Evolutionary conservation across 2,113 vertebrate genomes (phyloP).

Genomic region (Ciconia boyciana): DNA sequence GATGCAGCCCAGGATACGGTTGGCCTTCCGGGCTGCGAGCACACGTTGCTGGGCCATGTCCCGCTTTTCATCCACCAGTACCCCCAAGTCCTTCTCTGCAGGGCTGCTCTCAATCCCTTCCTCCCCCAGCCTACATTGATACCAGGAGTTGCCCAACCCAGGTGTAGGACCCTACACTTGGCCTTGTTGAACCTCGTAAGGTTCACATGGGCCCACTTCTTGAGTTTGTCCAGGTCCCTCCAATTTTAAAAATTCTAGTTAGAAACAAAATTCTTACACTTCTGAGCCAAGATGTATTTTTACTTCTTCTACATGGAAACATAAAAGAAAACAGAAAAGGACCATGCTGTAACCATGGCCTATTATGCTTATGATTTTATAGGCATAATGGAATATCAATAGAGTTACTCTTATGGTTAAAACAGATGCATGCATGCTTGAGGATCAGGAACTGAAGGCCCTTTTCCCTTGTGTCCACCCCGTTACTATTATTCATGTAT

Average conservation of each 20-base stretch:
- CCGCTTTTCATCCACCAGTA: background rate
- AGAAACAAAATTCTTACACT: background rate
- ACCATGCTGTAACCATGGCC: background rate
- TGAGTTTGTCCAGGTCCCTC: background rate
- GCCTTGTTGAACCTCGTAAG: background rate
- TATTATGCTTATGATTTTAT: background rate
- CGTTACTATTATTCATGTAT: background rate
- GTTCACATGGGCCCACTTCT: background rate
- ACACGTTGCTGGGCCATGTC: accelerated
- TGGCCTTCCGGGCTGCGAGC: background rate
- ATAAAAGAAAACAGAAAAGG: background rate
- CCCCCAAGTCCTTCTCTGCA: background rate
- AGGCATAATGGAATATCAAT: background rate
- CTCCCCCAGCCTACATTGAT: background rate
- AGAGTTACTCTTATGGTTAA: background rate
- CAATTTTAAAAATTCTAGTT: background rate
- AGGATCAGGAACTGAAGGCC: background rate
- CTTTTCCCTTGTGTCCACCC: background rate
- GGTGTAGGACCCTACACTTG: background rate
- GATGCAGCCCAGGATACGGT: background rate
- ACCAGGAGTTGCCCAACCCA: background rate
- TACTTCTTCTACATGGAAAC: background rate
- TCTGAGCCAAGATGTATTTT: background rate
- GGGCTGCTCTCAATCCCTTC: background rate
- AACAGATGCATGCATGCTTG: accelerated